A percentile compares a stretch with the other conserved stretches of the same genome.
phyloP scores from a whole-genome alignment of 2,113 vertebrate genomes.

The Varanus komodoensis region DNA sequence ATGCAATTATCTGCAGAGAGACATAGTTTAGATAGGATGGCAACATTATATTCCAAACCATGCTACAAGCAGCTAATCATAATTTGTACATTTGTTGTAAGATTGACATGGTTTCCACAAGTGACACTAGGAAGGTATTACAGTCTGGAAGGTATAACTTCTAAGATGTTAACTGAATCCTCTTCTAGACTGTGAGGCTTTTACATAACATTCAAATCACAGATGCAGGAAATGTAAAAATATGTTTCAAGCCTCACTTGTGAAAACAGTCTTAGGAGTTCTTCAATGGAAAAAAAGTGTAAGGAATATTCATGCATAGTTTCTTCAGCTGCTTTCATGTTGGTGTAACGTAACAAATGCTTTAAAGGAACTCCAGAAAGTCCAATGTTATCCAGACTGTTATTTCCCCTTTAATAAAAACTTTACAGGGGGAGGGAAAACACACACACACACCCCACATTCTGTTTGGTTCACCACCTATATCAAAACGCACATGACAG shows the following conservation, averaged over 20 bases:
- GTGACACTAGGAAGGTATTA: not conserved
- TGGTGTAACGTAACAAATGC: conserved; percentile 19
- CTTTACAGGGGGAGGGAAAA: conserved; percentile 9
- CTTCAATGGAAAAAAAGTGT: not conserved
- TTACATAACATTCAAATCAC: conserved; percentile 8
- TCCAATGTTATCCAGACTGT: not conserved
- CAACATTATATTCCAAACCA: not conserved
- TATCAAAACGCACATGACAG: conserved; percentile 71
- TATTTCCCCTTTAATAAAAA: conserved; percentile 49
- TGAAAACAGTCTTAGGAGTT: conserved; percentile 11
- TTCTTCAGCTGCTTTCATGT: conserved; percentile 25
- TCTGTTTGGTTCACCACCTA: conserved; percentile 37
- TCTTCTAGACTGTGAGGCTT: not conserved
- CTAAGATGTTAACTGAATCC: not conserved
- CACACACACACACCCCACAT: not conserved
- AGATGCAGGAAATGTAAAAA: not conserved
- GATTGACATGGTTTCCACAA: not conserved
- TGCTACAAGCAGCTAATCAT: conserved; percentile 3
- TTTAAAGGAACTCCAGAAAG: conserved; percentile 41
- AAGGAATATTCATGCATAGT: conserved; percentile 34
- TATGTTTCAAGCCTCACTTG: conserved; percentile 17
- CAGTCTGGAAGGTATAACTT: not conserved
- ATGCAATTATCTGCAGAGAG: not conserved
- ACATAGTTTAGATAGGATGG: not conserved
- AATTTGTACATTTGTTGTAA: conserved; percentile 15